Evolutionary conservation across 2,113 vertebrate species (phyloP).

Genomic region (Sinocyclocheilus grahami): DNA sequence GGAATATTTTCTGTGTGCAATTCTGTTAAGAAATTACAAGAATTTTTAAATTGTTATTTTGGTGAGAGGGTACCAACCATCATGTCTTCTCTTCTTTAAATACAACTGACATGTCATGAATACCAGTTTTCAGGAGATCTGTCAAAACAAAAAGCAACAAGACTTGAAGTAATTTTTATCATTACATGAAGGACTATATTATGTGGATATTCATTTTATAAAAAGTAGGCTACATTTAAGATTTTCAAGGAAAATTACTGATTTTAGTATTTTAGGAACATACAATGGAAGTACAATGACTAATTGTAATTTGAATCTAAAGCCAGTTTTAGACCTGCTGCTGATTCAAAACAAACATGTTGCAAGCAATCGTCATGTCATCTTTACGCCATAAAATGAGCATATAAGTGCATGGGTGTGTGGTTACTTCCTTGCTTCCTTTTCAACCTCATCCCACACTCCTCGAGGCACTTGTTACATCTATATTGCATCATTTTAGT

Average conservation of each 20-base stretch:
- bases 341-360: not conserved
- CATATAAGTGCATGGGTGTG: not conserved
- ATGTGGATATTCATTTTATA: not conserved
- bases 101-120: conserved; percentile 50
- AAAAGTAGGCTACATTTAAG: not conserved
- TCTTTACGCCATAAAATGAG: not conserved
- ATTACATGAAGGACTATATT: not conserved
- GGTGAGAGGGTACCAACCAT: conserved; percentile 49
- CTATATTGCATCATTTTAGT: conserved; percentile 20
- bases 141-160: conserved; percentile 37
- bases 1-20: not conserved
- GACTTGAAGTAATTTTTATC: not conserved
- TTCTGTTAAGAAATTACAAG: not conserved
- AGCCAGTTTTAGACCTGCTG: not conserved
- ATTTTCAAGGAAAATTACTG: not conserved
- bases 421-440: not conserved
- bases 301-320: not conserved
- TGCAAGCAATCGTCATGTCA: not conserved
- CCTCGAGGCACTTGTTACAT: not conserved
- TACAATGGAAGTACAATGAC: conserved; percentile 4
- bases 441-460: not conserved
- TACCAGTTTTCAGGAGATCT: conserved; percentile 38
- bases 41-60: not conserved
- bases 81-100: conserved; percentile 37
- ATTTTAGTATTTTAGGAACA: not conserved